Conservation (phyloP, 2,113 vertebrate species). For the Furnarius figulus region DNA sequence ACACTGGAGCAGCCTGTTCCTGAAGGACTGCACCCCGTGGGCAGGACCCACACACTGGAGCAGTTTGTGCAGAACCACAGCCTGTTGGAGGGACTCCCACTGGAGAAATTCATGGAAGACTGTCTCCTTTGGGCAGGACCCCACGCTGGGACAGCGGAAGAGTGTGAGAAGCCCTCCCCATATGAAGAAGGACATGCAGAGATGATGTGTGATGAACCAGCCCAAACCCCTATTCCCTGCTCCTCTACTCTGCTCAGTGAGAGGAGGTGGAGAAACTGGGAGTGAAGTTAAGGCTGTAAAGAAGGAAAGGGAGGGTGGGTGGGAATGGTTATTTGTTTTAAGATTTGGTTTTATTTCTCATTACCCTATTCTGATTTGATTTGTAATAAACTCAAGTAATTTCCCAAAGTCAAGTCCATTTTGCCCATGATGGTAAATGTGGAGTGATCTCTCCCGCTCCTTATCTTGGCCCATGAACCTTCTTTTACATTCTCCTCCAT, state of each 20-base stretch:
- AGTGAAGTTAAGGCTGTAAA: background rate
- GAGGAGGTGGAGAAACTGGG: background rate
- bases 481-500: background rate
- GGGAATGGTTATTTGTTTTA: background rate
- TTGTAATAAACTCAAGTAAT: background rate
- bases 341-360: background rate
- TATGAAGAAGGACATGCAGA: background rate
- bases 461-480: background rate
- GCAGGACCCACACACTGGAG: background rate
- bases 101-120: background rate
- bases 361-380: background rate
- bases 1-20: background rate
- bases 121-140: background rate
- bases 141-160: background rate
- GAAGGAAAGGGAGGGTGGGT: background rate
- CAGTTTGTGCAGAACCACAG: background rate
- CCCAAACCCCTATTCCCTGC: background rate
- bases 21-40: background rate
- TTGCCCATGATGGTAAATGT: background rate
- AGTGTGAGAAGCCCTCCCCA: background rate
- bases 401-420: background rate
- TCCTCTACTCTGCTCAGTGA: background rate
- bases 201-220: accelerated
- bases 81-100: background rate
- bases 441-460: background rate